A percentile compares a stretch with the other conserved stretches of the same genome.
phyloP scores from a whole-genome alignment of 2,113 vertebrate genomes.

The Oryzias curvinotus region DNA sequence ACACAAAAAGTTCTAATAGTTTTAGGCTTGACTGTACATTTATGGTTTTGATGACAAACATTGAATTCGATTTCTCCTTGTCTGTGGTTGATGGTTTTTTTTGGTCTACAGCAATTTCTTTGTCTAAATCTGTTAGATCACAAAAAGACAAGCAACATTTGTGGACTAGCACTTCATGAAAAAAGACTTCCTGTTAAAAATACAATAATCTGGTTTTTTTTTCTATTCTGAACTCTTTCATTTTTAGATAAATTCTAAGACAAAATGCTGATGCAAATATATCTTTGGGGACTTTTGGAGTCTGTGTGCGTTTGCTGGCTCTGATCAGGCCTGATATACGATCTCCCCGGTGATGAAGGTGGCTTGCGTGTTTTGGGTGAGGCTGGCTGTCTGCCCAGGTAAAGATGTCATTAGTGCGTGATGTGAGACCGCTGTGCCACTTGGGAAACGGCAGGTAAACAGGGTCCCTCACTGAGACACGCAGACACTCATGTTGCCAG shows the following conservation, averaged over 20 bases:
- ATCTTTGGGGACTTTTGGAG: slow-evolving; percentile 1
- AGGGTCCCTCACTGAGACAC: slow-evolving; percentile 16
- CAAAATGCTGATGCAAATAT: no score
- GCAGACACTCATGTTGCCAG: slow-evolving; percentile 3
- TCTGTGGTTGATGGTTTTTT: no score
- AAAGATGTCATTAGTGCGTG: slow-evolving; percentile 47
- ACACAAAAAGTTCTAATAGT: no score
- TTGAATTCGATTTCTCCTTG: no score
- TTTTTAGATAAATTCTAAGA: slow-evolving; percentile 4
- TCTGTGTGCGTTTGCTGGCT: slow-evolving; percentile 4
- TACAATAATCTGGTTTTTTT: background rate
- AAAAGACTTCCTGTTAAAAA: no score
- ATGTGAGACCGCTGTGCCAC: slow-evolving; percentile 38
- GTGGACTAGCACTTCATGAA: no score
- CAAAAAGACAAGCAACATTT: no score
- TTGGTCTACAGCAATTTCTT: no score
- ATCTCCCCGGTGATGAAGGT: slow-evolving; percentile 39
- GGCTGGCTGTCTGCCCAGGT: slow-evolving; percentile 27
- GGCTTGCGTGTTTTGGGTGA: slow-evolving; percentile 28
- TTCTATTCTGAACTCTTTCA: background rate
- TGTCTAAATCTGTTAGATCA: no score
- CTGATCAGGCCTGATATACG: slow-evolving; percentile 6
- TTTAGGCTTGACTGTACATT: no score
- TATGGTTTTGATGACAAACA: no score
- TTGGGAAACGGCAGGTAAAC: slow-evolving; percentile 41